Base-by-base conservation (phyloP, 2,888 invertebrate genomes). In the Hetaerina titia region DNA sequence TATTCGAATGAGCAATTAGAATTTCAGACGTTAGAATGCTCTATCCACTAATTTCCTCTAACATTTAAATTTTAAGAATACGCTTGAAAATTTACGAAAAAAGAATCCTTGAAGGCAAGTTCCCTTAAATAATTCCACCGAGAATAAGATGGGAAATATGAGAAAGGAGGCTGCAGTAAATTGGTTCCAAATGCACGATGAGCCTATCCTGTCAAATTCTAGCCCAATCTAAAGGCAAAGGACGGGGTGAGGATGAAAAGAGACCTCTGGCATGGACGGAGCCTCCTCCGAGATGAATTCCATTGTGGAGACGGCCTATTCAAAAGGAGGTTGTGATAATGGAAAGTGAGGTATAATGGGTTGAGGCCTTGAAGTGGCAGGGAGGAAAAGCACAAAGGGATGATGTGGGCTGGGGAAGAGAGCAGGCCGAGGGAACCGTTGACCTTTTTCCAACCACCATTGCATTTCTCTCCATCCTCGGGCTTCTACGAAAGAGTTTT, bases 151-250 rank as follows among this genome's bases (percentile, higher is more conserved):
- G 81, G 31, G 6, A 15, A 81, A 13, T 81, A 81, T 81, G 31
- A 25, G 31, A 15, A 15, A 81, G 81, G 81, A 81, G n/a, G 13
- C 25, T 81, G 81, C 81, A 31, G 81, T 81, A 81, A 81, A 81
- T 81, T 81, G 25, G 81, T 25, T 31, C 81, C 81, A 31, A 81
- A 81, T 7, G 25, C 31, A 81, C 81, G 81, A 81, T 81, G 81
- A 81, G 81, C 81, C 81, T 7, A 81, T 81, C 81, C 81, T 31
- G 81, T 81, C 81, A 81, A 81, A 81, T 31, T 25, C 81, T 81
- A 31, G 81, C 81, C 25, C 81, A 31, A 81, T 81, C 31, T 81
- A 81, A 31, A 31, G 81, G 13, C 81, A 11, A 4, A 11, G 81
- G 69, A n/a, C 9, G 69, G 8, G 81, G n/a, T 45, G 25, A 13